A percentile compares a stretch with the other conserved stretches of the same genome.
These are phyloP conservation scores for Formica exsecta DNA, from an alignment of 1,140 invertebrate species.

Conservation along the genomic window DNA sequence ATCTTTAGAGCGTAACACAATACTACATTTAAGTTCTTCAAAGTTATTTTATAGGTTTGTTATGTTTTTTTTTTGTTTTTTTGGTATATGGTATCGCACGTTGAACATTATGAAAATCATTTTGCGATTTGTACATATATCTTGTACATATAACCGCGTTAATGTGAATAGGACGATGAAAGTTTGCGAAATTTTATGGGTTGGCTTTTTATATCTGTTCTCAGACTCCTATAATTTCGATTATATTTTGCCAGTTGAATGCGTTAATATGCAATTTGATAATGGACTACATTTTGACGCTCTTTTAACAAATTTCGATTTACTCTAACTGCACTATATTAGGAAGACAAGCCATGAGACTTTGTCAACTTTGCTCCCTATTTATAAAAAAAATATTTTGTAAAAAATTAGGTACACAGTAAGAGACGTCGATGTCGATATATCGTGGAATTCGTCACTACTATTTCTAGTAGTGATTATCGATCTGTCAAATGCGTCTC, in stretches of 20 bases:
- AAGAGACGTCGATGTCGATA: not conserved
- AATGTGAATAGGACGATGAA: not conserved
- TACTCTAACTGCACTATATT: not conserved
- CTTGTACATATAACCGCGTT: not conserved
- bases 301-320: not conserved
- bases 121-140: not conserved
- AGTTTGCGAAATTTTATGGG: not conserved
- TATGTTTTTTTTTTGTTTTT: not conserved
- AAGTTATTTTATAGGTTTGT: not conserved
- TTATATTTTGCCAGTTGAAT: not conserved
- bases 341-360: not conserved
- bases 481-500: not conserved
- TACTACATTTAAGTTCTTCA: conserved; percentile 16
- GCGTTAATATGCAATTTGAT: not conserved
- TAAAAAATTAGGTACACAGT: conserved; percentile 20
- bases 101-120: conserved; percentile 2
- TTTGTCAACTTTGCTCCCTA: not conserved
- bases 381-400: conserved; percentile 14
- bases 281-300: not conserved
- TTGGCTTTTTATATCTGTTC: not conserved
- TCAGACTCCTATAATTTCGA: not conserved
- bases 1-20: conserved; percentile 8
- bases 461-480: conserved; percentile 20
- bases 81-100: not conserved
- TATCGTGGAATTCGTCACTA: not conserved